Evolutionary conservation across 1,140 invertebrate species (phyloP).

Genomic region (Ceratina calcarata): DNA sequence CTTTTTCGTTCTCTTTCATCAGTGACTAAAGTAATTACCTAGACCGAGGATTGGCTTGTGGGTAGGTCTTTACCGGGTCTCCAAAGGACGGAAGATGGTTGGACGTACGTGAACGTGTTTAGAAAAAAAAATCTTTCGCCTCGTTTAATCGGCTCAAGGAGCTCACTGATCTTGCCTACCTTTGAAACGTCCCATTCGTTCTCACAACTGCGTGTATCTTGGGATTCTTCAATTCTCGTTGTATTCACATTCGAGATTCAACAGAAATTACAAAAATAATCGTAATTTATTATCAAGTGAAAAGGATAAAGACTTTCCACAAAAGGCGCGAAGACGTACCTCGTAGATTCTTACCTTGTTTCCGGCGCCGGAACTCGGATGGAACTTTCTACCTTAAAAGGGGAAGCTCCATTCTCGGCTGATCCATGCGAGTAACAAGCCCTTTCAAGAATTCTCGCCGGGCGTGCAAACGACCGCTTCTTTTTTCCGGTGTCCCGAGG

Average conservation of each 20-base stretch:
- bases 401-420: neutral
- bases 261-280: too few species aligned
- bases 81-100: neutral
- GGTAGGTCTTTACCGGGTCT: neutral
- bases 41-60: neutral
- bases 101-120: neutral
- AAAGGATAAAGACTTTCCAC: too few species aligned
- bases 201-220: neutral
- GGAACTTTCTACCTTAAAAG: neutral
- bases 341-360: neutral
- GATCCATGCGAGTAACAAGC: slow-evolving; percentile 2
- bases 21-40: slow-evolving; percentile 9
- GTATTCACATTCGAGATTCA: neutral
- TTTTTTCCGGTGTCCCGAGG: neutral
- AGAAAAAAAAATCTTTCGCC: neutral
- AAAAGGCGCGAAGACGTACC: neutral
- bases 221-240: neutral
- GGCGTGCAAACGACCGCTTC: slow-evolving; percentile 21
- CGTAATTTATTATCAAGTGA: too few species aligned
- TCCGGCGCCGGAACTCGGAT: too few species aligned
- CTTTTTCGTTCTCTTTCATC: too few species aligned
- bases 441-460: slow-evolving; percentile 33
- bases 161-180: neutral
- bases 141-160: neutral
- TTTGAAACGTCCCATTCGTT: neutral